Evolutionary conservation across 2,113 vertebrate species (phyloP).

Genomic region (Hyaena hyaena): DNA sequence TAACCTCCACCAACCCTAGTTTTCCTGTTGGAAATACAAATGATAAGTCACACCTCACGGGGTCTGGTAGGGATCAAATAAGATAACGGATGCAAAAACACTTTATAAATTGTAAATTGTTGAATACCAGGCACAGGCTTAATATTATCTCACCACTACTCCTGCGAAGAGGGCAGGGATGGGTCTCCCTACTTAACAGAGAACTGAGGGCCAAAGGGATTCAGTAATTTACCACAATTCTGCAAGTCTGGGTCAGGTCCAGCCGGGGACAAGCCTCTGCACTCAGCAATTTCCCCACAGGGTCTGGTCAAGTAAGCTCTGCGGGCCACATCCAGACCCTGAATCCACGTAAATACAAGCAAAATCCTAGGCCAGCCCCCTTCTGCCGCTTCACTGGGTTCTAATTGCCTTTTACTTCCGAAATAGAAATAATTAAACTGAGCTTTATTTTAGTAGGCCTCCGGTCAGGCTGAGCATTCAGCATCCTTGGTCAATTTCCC

Average conservation of each 20-base stretch:
- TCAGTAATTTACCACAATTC: neutral
- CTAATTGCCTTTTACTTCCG: conserved; percentile 68
- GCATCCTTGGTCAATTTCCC: conserved; percentile 53
- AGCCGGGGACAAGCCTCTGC: neutral
- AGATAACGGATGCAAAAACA: conserved; percentile 57
- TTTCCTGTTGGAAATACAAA: conserved; percentile 59
- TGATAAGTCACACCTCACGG: neutral
- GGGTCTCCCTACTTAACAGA: conserved; percentile 8
- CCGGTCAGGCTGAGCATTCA: conserved; percentile 56
- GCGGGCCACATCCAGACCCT: neutral
- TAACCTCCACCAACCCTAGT: neutral
- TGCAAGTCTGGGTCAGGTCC: neutral
- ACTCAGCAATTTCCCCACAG: neutral
- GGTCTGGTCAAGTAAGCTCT: neutral
- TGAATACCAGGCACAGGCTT: neutral
- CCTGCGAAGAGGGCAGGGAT: neutral
- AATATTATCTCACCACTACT: neutral
- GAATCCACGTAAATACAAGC: conserved; percentile 41
- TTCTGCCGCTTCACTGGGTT: conserved; percentile 39
- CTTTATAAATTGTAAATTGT: conserved; percentile 47
- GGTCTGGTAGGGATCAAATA: conserved; percentile 22
- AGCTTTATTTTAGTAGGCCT: conserved; percentile 61
- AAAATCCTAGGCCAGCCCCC: neutral
- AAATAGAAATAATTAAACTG: conserved; percentile 71
- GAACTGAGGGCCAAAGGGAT: neutral